phyloP scores from a whole-genome alignment of 2,888 invertebrate genomes.

The Chrysotoxum bicinctum region DNA sequence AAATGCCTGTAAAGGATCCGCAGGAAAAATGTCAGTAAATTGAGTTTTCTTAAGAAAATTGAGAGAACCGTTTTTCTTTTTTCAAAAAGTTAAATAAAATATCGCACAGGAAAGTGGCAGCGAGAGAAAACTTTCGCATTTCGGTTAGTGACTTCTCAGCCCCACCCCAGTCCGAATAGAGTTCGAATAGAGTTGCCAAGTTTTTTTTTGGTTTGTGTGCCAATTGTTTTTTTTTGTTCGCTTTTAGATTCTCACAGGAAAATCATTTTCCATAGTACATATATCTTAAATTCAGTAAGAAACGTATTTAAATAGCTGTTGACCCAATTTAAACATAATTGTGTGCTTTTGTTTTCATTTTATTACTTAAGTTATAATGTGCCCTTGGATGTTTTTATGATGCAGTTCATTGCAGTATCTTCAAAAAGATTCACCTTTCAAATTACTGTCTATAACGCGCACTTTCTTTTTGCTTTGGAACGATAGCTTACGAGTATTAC shows the following conservation, averaged over 20 bases:
- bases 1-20: not conserved
- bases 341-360: conserved; percentile 9
- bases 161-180: conserved; percentile 56
- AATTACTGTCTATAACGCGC: not conserved
- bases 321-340: conserved; percentile 14
- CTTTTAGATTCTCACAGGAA: not conserved
- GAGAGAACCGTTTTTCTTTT: not conserved
- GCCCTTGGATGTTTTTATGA: not conserved
- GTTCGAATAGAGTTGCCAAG: conserved; percentile 59
- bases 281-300: not conserved
- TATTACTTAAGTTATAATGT: not conserved
- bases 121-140: not conserved
- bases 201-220: conserved; percentile 21
- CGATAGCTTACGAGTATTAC: not conserved
- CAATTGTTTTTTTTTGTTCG: not conserved
- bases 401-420: not conserved
- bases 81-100: not conserved
- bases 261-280: conserved; percentile 8
- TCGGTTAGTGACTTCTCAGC: conserved; percentile 37
- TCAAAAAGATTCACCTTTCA: not conserved
- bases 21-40: conserved; percentile 1
- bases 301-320: conserved; percentile 4
- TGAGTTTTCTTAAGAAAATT: conserved; percentile 10
- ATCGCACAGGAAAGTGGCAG: not conserved
- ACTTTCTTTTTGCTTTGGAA: conserved; percentile 1